Base-by-base conservation (phyloP, 2,888 invertebrate genomes). In the Tridacna gigas region DNA sequence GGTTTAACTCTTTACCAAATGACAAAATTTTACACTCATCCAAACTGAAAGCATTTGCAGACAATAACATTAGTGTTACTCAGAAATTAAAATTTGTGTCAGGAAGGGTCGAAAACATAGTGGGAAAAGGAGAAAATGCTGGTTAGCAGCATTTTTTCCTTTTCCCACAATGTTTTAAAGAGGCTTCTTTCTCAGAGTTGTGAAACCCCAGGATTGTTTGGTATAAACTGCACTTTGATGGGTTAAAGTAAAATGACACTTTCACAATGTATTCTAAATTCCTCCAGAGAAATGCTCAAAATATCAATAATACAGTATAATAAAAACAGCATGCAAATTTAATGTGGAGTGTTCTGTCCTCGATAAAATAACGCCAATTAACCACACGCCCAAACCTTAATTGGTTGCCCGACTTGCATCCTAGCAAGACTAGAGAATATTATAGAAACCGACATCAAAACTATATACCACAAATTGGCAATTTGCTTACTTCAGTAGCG, bases 401-500 rank as follows among this genome's bases (percentile, higher is more conserved):
- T 71, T 71, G 51, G 51, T 71, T 71, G 71, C 71, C 71, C 51
- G 71, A 71, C 71, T 51, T 47, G 48, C 22, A 22, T 25, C 45
- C 71, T 67, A 67, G 51, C 15, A 67, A 67, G 74, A 86, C 79
- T 77, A 77, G 74, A 63, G 63, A 75, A 84, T 86, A 86, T 86
- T 86, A 84, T 82, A 80, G 77, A 83, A 82, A 86, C 82, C 82
- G 84, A 71, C 71, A 71, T 71, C 71, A 71, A 71, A 71, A 71
- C 71, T 61, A 60, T 61, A 74, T 74, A 65, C 47, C 75, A 47
- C 63, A 61, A 75, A 75, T 75, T 75, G 63, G 51, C 71, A 71
- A 71, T 71, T 71, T 71, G 71, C 71, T 71, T 71, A 71, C 71
- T 71, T 71, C 71, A 71, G 71, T 71, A 51, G 71, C 7, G 37